Percentiles rank a stretch among this genome's conserved stretches.
phyloP scores from a whole-genome alignment of 2,797 vertebrate genomes.

The Hapalemur alaotrensis region DNA sequence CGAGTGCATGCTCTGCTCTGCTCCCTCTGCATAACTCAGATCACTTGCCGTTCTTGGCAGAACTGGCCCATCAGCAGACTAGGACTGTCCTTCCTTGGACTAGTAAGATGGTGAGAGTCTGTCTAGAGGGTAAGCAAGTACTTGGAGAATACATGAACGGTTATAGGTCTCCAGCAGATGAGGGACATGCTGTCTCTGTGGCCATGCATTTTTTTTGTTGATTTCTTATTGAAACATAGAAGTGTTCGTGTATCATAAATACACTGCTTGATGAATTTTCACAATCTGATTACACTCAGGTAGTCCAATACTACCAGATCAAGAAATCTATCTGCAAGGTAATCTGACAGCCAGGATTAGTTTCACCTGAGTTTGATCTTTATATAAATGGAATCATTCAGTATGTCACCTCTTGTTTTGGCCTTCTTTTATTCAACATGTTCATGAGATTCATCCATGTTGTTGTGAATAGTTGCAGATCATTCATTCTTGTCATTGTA shows the following conservation, averaged over 20 bases:
- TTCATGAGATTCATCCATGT: not conserved
- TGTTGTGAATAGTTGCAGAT: not conserved
- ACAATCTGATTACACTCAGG: rapidly evolving
- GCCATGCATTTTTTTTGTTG: not conserved
- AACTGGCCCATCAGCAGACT: not conserved
- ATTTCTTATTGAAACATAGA: not conserved
- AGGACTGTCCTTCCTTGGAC: not conserved
- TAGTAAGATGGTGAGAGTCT: not conserved
- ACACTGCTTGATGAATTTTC: not conserved
- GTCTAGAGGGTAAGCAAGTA: not conserved
- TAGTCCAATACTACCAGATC: not conserved
- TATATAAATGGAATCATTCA: not conserved
- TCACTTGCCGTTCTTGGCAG: not conserved
- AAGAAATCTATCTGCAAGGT: not conserved
- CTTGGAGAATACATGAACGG: not conserved
- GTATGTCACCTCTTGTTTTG: not conserved
- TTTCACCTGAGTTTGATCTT: not conserved
- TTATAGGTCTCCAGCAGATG: not conserved
- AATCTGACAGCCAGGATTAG: not conserved
- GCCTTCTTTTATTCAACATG: not conserved
- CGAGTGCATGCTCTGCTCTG: rapidly evolving
- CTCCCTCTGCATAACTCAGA: not conserved
- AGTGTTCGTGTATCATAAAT: not conserved
- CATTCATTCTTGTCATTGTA: not conserved
- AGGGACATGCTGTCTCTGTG: not conserved